Conservation (phyloP, 1,140 invertebrate genomes). For the Pseudoatta argentina region DNA sequence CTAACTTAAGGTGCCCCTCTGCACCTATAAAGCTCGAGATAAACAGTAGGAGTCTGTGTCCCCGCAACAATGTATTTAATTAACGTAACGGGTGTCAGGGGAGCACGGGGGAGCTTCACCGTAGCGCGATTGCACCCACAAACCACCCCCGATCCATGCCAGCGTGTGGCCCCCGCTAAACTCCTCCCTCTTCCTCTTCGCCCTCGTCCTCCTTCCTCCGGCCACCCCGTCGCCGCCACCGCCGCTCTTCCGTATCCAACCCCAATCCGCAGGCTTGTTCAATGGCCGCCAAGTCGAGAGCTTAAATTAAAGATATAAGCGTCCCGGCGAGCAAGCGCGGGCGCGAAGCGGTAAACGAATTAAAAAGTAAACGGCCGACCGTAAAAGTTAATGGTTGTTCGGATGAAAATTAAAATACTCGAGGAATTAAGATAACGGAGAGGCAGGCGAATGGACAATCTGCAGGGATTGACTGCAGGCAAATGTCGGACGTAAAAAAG, state of each 20-base stretch:
- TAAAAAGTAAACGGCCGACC: conserved; percentile 85
- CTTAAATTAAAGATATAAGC: conserved; percentile 86
- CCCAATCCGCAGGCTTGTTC: conserved; percentile 76
- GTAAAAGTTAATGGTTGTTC: conserved; percentile 86
- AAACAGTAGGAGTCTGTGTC: conserved; percentile 81
- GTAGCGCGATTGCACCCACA: conserved; percentile 83
- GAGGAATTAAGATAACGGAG: conserved; percentile 80
- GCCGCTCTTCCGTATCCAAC: conserved; percentile 66
- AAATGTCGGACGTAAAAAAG: conserved; percentile 55
- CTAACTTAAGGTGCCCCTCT: conserved; percentile 75
- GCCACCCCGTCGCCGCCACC: conserved; percentile 54
- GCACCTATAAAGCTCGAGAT: conserved; percentile 81
- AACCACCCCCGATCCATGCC: conserved; percentile 79
- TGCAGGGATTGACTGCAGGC: conserved; percentile 64
- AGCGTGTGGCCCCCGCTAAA: conserved; percentile 73
- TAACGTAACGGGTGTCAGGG: conserved; percentile 85
- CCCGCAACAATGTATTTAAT: conserved; percentile 87
- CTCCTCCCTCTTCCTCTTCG: conserved; percentile 68
- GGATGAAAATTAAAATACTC: conserved; percentile 86
- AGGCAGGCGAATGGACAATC: conserved; percentile 63
- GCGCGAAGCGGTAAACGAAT: conserved; percentile 84
- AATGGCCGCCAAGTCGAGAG: conserved; percentile 81
- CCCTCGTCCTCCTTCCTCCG: conserved; percentile 49
- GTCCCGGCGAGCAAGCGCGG: conserved; percentile 59
- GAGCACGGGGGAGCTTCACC: conserved; percentile 77